Conservation (phyloP, 2,113 vertebrate genomes). For the Nannobrachium achirus region DNA sequence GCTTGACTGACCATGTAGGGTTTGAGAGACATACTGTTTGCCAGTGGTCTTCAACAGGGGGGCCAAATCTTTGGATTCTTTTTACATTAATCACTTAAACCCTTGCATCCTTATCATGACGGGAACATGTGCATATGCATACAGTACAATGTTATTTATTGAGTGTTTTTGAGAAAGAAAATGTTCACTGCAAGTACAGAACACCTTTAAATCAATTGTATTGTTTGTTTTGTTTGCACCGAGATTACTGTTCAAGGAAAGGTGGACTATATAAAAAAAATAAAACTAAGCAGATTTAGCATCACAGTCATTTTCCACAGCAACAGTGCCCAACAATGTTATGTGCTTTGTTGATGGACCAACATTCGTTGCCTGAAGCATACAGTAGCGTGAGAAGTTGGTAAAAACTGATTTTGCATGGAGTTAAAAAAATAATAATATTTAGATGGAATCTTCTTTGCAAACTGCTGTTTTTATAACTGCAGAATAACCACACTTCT, state of each 20-base stretch:
- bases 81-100: too few relatives aligned
- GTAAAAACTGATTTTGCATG: slow-evolving; percentile 33
- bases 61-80: too few relatives aligned
- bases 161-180: too few relatives aligned
- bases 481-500: background rate
- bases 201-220: slow-evolving; percentile 51
- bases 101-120: too few relatives aligned
- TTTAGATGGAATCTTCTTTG: slow-evolving; percentile 26
- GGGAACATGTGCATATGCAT: too few relatives aligned
- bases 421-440: slow-evolving; percentile 20
- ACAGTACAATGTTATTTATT: too few relatives aligned
- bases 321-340: slow-evolving; percentile 34
- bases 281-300: too few relatives aligned
- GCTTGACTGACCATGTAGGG: too few relatives aligned
- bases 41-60: background rate
- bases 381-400: slow-evolving; percentile 23
- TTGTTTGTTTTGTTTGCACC: slow-evolving; percentile 57
- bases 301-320: slow-evolving; percentile 33
- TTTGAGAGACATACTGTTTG: too few relatives aligned
- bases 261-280: too few relatives aligned
- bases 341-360: too few relatives aligned
- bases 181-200: slow-evolving; percentile 3
- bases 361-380: too few relatives aligned
- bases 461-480: background rate
- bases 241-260: slow-evolving; percentile 44